Evolutionary conservation across 2,888 invertebrate species (phyloP).

Genomic region (Apeira syringaria): DNA sequence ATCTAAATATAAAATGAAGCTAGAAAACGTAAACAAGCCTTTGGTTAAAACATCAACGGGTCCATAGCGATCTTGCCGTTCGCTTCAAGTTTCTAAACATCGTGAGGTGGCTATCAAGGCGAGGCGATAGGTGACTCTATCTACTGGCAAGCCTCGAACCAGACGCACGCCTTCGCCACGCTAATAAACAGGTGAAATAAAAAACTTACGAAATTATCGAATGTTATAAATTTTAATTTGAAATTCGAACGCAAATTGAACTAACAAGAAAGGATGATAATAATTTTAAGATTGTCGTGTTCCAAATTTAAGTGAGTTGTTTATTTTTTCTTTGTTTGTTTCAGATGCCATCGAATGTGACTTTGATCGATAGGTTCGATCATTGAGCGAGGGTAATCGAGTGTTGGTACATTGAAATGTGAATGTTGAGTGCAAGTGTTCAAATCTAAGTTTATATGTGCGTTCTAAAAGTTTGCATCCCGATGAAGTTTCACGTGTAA

Average conservation of each 20-base stretch:
- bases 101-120: constrained; percentile 53
- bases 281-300: too few relatives aligned
- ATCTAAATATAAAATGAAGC: constrained; percentile 28
- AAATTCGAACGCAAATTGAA: neutral
- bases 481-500: constrained; percentile 77
- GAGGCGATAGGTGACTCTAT: constrained; percentile 63
- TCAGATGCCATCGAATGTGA: constrained; percentile 74
- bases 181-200: constrained; percentile 48
- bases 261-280: too few relatives aligned
- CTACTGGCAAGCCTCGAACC: constrained; percentile 58
- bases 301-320: too few relatives aligned
- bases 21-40: constrained; percentile 25
- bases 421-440: constrained; percentile 73
- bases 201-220: constrained; percentile 19
- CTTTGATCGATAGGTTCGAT: constrained; percentile 62
- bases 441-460: constrained; percentile 62
- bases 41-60: constrained; percentile 65
- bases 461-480: constrained; percentile 51
- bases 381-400: constrained; percentile 43
- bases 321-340: constrained; percentile 61
- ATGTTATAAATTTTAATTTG: too few relatives aligned
- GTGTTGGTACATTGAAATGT: constrained; percentile 69
- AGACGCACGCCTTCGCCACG: constrained; percentile 63
- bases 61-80: constrained; percentile 55
- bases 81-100: constrained; percentile 67